Conservation (phyloP, 2,888 invertebrate genomes). For the Lordiphosa fenestrarum region DNA sequence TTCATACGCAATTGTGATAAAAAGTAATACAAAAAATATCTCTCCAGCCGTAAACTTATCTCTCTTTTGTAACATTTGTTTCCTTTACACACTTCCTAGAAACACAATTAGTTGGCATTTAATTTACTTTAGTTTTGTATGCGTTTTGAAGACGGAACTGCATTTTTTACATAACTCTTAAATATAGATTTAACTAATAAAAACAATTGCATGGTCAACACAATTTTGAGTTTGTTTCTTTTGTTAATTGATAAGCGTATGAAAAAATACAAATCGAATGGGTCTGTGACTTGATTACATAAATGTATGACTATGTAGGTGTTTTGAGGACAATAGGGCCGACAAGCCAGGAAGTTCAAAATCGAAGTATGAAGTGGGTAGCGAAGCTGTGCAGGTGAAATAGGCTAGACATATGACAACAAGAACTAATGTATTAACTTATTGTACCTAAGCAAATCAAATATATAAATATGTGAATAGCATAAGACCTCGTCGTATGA, state of each 20-base stretch:
- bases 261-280: conserved; percentile 53
- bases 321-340: conserved; percentile 56
- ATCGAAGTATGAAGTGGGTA: conserved; percentile 7
- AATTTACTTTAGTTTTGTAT: conserved; percentile 36
- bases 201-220: conserved; percentile 25
- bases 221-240: conserved; percentile 18
- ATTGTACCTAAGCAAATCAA: neutral
- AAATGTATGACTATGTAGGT: conserved; percentile 6
- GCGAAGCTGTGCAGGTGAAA: conserved; percentile 4
- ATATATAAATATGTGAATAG: conserved; percentile 1
- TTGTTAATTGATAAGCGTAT: conserved; percentile 44
- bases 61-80: conserved; percentile 72
- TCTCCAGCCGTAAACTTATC: conserved; percentile 18
- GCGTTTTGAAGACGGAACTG: conserved; percentile 36
- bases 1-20: conserved; percentile 79
- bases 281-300: conserved; percentile 36
- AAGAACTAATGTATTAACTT: neutral
- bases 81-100: conserved; percentile 47
- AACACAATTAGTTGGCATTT: conserved; percentile 34
- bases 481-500: too few species aligned
- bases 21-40: conserved; percentile 64
- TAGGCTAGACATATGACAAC: conserved; percentile 5
- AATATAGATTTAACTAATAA: conserved; percentile 51
- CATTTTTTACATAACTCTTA: conserved; percentile 43
- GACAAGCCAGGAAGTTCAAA: conserved; percentile 29